Evolutionary conservation across 2,888 invertebrate genomes (phyloP), one percentile per base, ranked within the genome.

Genomic region (Eucera pruinosa): DNA sequence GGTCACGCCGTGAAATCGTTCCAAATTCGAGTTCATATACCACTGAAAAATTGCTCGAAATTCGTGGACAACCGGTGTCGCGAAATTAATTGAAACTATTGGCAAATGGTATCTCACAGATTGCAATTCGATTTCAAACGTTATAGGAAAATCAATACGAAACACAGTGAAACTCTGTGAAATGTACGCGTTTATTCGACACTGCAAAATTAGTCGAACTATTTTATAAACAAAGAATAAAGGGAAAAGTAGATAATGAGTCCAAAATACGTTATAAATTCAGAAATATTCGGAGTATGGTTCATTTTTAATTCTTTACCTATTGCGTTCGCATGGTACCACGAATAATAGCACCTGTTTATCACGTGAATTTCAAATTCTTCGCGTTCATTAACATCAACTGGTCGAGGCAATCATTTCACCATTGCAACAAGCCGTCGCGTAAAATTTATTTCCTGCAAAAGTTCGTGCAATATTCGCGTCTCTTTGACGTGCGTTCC

Each of bases 381-480:
- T 43, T 27, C 36, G 27, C 7, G 27, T 43, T 58, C 36, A 7
- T 55, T 18, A 55, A 39, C 13, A 9, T 20, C 30, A n/a, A 2
- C 30, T 4, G 1, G 2, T 23, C 2, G 27, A 1, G 25, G 7
- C 54, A n/a, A 61, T 23, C n/a, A 20, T 48, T 36, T 5, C 23
- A 15, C 18, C 30, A n/a, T 23, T 23, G 33, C 18, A 25, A 52
- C 45, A 50, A 55, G 13, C 41, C 61, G 11, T 25, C 41, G 48
- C 48, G 52, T 76, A 64, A 76, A 76, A 81, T 78, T 81, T 78
- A 70, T 78, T 68, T 48, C 25, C n/a, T 52, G 61, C 45, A 48
- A 65, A 78, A 74, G 45, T 68, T 66, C 39, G 23, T 39, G 36
- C 61, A 68, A 30, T 39, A 27, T 55, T 25, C 45, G 11, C 20